Conservation (phyloP, 2,797 vertebrate genomes). For the Harpagifer antarcticus region DNA sequence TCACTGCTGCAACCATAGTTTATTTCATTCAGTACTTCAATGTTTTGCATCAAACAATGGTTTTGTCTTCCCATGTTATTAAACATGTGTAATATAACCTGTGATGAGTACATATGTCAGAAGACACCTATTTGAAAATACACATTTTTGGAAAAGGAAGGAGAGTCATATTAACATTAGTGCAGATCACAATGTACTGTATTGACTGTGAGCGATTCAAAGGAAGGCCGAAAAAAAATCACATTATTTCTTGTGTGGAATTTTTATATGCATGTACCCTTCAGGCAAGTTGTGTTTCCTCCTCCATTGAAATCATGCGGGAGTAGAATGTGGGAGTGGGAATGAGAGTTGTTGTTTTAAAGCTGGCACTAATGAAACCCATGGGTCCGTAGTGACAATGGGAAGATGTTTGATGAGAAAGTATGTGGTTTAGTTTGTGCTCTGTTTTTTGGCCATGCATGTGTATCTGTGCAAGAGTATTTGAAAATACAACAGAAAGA, state of each 20-base stretch:
- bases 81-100: conserved; percentile 1
- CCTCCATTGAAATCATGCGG: conserved; percentile 67
- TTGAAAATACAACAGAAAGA: background rate
- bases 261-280: conserved; percentile 60
- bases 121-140: background rate
- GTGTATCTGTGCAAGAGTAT: conserved; percentile 13
- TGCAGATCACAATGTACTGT: background rate
- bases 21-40: background rate
- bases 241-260: conserved; percentile 28
- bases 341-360: conserved; percentile 76
- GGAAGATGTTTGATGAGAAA: conserved; percentile 67
- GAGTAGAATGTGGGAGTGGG: conserved; percentile 73
- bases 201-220: conserved; percentile 23
- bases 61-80: background rate
- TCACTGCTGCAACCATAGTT: conserved; percentile 12
- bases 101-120: conserved; percentile 1
- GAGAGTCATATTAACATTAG: conserved; percentile 13
- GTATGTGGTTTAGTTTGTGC: conserved; percentile 49
- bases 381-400: conserved; percentile 71
- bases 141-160: background rate
- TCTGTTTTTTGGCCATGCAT: conserved; percentile 40
- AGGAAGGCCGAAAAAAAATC: conserved; percentile 26
- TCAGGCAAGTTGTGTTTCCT: conserved; percentile 70
- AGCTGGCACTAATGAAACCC: conserved; percentile 80
- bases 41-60: background rate